Conservation (phyloP, 2,113 vertebrate species). For the Ctenomys sociabilis region DNA sequence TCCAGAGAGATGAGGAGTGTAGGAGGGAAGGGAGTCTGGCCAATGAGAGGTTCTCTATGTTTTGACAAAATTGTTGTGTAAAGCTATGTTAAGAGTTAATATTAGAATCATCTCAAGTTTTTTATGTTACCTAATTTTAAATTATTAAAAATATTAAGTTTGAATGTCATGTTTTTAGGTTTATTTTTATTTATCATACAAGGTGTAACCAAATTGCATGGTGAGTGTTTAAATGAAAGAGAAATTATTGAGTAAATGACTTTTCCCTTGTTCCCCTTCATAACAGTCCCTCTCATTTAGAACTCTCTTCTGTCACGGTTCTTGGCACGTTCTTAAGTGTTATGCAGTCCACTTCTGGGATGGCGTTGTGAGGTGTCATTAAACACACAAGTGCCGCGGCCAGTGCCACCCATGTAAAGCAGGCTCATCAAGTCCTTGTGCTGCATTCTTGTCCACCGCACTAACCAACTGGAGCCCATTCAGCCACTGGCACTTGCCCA, state of each 20-base stretch:
- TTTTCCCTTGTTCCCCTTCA: not conserved
- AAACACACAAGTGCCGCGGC: not conserved
- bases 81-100: not conserved
- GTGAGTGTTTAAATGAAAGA: not conserved
- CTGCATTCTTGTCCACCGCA: not conserved
- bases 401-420: not conserved
- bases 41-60: not conserved
- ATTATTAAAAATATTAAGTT: not conserved
- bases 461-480: not conserved
- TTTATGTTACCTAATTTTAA: not conserved
- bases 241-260: not conserved
- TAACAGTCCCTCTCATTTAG: not conserved
- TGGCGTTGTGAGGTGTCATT: not conserved
- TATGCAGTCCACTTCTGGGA: not conserved
- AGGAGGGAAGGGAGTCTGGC: not conserved
- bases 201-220: not conserved
- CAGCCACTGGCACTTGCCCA: not conserved
- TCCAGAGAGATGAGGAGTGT: fast-evolving
- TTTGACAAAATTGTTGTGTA: not conserved
- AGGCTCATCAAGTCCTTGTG: not conserved
- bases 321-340: not conserved
- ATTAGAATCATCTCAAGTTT: not conserved
- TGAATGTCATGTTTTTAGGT: not conserved
- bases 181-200: not conserved
- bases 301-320: not conserved